A percentile compares a stretch with the other conserved stretches of the same genome.
Evolutionary conservation across 2,113 vertebrate genomes (phyloP).

Genomic region (Synodontis membranacea): DNA sequence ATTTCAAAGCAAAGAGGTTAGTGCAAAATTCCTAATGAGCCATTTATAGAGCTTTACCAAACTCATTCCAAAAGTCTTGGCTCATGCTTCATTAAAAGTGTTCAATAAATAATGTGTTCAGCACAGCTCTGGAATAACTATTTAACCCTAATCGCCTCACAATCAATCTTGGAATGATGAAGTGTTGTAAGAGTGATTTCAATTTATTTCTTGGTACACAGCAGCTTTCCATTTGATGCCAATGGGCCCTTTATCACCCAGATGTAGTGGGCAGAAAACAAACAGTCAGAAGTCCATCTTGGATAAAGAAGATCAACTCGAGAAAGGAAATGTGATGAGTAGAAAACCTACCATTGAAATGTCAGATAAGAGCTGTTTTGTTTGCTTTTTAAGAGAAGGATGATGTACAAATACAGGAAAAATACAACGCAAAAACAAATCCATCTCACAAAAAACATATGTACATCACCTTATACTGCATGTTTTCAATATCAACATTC

Average conservation of each 20-base stretch:
- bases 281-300: conserved; percentile 20
- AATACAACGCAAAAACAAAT: background rate
- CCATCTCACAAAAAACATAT: background rate
- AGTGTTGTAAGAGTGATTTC: conserved; percentile 32
- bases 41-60: background rate
- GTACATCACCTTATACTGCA: background rate
- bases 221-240: conserved; percentile 12
- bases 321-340: background rate
- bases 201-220: conserved; percentile 2
- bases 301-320: background rate
- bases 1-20: conserved; percentile 24
- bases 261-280: conserved; percentile 13
- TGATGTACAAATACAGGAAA: background rate
- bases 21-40: conserved; percentile 24
- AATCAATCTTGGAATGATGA: conserved; percentile 49
- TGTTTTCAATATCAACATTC: background rate
- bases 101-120: conserved; percentile 56
- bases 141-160: conserved; percentile 55
- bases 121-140: conserved; percentile 50
- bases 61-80: conserved; percentile 37
- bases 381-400: background rate
- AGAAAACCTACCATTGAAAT: background rate
- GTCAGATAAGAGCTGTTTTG: background rate
- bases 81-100: conserved; percentile 47
- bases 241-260: background rate